Percentiles rank a stretch among this genome's conserved stretches.
Conservation (phyloP, 2,888 invertebrate species). For the Parelbella ahira region DNA sequence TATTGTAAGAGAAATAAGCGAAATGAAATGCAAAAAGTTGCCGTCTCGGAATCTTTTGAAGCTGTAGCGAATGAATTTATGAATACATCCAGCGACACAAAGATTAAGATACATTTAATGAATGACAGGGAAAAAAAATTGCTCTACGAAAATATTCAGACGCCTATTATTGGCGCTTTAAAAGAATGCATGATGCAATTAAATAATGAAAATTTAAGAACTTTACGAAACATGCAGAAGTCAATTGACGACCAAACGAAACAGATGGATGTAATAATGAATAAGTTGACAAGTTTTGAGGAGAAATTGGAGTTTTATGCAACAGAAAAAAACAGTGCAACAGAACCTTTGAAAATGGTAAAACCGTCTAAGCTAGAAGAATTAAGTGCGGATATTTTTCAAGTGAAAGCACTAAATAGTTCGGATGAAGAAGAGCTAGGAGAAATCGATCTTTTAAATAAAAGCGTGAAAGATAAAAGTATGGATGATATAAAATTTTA, state of each 20-base stretch:
- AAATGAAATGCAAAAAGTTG: constrained; percentile 39
- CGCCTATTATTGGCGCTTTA: constrained; percentile 55
- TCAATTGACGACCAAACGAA: constrained; percentile 42
- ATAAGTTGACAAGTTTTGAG: constrained; percentile 53
- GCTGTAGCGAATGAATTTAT: constrained; percentile 56
- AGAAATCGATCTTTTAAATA: constrained; percentile 36
- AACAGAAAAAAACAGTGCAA: not conserved
- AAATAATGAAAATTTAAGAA: constrained; percentile 38
- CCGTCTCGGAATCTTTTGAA: constrained; percentile 59
- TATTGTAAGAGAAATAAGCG: constrained; percentile 34
- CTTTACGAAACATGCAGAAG: constrained; percentile 43
- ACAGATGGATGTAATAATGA: constrained; percentile 51
- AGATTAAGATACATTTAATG: constrained; percentile 68
- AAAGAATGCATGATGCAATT: constrained; percentile 52
- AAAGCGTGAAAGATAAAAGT: constrained; percentile 35
- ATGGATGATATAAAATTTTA: constrained; percentile 26
- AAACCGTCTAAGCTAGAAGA: constrained; percentile 55
- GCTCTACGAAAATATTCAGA: constrained; percentile 55
- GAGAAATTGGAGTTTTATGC: constrained; percentile 40
- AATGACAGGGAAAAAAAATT: constrained; percentile 56
- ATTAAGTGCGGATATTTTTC: constrained; percentile 48
- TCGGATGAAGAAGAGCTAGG: constrained; percentile 49
- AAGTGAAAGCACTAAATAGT: constrained; percentile 40
- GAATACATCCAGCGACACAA: constrained; percentile 41
- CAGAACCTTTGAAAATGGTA: constrained; percentile 12